These are phyloP conservation scores for Nesoenas mayeri DNA, from an alignment of 2,113 vertebrate genomes.

Conservation along the genomic window DNA sequence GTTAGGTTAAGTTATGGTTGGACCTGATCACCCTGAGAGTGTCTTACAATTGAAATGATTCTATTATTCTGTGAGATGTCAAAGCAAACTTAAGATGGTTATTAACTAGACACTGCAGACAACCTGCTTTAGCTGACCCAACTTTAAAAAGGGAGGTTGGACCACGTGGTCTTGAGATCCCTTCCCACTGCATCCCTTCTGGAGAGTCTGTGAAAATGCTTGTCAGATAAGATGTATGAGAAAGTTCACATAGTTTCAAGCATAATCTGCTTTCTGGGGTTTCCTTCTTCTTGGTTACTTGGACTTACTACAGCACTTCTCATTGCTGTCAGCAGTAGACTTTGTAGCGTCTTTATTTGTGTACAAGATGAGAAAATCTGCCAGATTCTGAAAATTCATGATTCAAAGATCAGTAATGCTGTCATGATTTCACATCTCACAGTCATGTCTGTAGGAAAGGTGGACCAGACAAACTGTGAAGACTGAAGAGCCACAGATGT, in stretches of 20 bases:
- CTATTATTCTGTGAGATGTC: no score
- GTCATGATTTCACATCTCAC: background rate
- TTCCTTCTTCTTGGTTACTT: background rate
- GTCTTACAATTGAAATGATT: no score
- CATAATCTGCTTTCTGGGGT: background rate
- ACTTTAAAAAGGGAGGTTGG: background rate
- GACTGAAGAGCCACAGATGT: background rate
- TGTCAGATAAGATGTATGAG: background rate
- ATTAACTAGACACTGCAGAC: background rate
- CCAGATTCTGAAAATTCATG: background rate
- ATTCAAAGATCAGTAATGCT: background rate
- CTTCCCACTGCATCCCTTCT: background rate
- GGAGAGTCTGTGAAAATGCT: background rate
- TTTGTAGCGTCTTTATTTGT: background rate
- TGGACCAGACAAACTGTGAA: background rate
- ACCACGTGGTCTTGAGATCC: rapidly evolving
- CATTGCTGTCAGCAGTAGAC: background rate
- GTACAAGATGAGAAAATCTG: background rate
- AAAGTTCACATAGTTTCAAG: background rate
- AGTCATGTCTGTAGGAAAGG: background rate
- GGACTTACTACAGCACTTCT: background rate
- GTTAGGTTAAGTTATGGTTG: no score
- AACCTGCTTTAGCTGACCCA: background rate
- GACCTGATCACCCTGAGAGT: no score
- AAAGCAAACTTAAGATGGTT: no score